These are phyloP conservation scores for Setophaga petechia DNA, from an alignment of 2,113 vertebrate genomes.

Conservation along the genomic window DNA sequence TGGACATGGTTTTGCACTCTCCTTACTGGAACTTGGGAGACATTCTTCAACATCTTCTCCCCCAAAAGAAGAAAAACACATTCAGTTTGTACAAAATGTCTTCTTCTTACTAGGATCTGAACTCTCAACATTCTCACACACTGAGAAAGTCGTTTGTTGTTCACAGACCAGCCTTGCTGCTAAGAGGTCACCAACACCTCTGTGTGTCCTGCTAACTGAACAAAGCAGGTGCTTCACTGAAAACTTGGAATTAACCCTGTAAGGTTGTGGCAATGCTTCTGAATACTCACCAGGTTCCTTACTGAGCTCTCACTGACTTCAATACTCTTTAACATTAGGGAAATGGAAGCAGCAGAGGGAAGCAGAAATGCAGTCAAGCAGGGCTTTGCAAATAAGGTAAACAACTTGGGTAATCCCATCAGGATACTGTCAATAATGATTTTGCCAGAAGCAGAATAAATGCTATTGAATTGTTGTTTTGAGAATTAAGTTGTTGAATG, in stretches of 20 bases:
- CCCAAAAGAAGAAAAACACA: accelerated
- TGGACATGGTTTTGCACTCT: neutral
- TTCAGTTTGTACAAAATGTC: neutral
- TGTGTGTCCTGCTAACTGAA: neutral
- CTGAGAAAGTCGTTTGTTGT: neutral
- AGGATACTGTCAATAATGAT: neutral
- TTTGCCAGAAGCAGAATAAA: neutral
- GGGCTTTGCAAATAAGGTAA: neutral
- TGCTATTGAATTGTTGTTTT: accelerated
- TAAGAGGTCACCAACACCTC: neutral
- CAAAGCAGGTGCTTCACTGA: neutral
- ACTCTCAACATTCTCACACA: neutral
- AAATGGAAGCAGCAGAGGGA: neutral
- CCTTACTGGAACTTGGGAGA: neutral
- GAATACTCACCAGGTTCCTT: neutral
- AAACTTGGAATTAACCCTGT: neutral
- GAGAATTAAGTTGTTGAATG: neutral
- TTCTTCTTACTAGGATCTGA: neutral
- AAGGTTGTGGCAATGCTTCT: neutral
- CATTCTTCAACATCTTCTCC: neutral
- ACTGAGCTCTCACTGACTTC: neutral
- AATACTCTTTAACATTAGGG: neutral
- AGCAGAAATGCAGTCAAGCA: neutral
- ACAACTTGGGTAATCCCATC: neutral
- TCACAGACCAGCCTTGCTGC: neutral